Base-by-base conservation (phyloP, 2,888 invertebrate species). In the Acholoe squamosa region DNA sequence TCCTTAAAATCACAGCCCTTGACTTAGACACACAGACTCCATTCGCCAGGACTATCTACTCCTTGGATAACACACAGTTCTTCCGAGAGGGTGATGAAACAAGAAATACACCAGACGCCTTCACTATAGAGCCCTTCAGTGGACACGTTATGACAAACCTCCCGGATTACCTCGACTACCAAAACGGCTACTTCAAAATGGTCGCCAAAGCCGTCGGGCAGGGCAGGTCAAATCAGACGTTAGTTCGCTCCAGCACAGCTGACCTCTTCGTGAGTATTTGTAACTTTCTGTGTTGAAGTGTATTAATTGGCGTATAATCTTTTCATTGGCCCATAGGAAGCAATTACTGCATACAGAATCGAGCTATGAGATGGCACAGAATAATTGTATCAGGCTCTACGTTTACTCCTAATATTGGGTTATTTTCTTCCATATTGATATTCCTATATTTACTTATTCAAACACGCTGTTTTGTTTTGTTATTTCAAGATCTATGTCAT, bases 181-280 rank as follows among this genome's bases (percentile, higher is more conserved):
- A 51, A 28, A 56, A 90, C 43, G 91, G 91, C 10, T 89, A 89
- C 67, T 91, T 90, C 52, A 12, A 10, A 10, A 91, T 90, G 90
- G 25, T 5, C 14, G 80, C 91, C 16, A 86, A n/a, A 0, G 89
- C 89, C 19, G 22, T 10, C 14, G 91, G 89, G 31, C 54, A 80
- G 31, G 34, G 43, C 43, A 43, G 43, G 43, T 43, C 43, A 3
- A 43, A 43, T 10, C 43, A 43, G 43, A 43, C 43, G 5, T 43
- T 80, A 52, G 0, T 12, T n/a, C 34, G 61, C 19, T 12, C 33
- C 33, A 67, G 3, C 31, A 31, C n/a, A 14, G 86, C 86, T 22
- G 22, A 52, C 22, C 28, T 86, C 12, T 52, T 25, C 54, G 86
- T 86, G 54, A 86, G 86, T 76, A n/a, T 12, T 16, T 54, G 54